These are phyloP conservation scores for Meloidogyne chitwoodi DNA, from an alignment of 1,140 invertebrate genomes.

Conservation along the genomic window DNA sequence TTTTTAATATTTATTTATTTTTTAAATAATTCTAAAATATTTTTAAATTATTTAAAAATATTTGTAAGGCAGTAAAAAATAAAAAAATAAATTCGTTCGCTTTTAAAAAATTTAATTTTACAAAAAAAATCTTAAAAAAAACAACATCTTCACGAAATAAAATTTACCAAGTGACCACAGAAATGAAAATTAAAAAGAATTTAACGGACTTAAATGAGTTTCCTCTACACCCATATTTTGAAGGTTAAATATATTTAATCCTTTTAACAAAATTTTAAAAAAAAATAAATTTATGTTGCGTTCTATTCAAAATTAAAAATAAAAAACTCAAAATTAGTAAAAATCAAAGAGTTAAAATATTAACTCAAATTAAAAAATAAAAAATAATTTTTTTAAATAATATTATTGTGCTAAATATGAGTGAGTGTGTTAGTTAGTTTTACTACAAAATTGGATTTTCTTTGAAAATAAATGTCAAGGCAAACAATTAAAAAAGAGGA, in stretches of 20 bases:
- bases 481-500: constrained; percentile 15
- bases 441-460: too few relatives aligned
- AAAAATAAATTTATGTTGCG: background rate
- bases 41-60: too few relatives aligned
- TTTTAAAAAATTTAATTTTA: too few relatives aligned
- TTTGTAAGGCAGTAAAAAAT: too few relatives aligned
- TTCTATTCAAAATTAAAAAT: background rate
- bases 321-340: background rate
- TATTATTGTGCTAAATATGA: too few relatives aligned
- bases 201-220: background rate
- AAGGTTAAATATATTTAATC: constrained; percentile 5
- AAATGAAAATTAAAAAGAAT: background rate
- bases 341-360: background rate
- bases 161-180: background rate
- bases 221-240: background rate
- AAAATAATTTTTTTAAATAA: background rate
- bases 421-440: too few relatives aligned
- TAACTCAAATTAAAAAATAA: too few relatives aligned
- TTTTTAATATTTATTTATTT: too few relatives aligned
- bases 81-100: too few relatives aligned
- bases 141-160: background rate
- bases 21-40: too few relatives aligned
- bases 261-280: background rate
- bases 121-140: too few relatives aligned
- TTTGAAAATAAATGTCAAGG: constrained; percentile 11